Conservation (phyloP, 2,888 invertebrate genomes). For the Athalia cordata region DNA sequence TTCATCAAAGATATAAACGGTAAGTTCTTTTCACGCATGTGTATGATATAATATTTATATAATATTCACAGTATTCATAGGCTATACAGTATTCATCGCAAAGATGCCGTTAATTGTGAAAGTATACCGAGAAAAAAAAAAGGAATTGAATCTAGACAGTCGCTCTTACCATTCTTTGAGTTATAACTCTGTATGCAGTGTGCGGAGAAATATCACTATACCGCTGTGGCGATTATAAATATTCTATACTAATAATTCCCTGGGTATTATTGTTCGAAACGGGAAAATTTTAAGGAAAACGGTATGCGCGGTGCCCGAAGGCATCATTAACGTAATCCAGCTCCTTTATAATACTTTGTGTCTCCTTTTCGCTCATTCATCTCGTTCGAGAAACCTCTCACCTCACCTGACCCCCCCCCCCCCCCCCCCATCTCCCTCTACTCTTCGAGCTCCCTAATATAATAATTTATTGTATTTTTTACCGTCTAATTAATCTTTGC, state of each 20-base stretch:
- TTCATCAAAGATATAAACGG: too few species aligned
- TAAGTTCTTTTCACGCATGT: too few species aligned
- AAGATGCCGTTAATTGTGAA: too few species aligned
- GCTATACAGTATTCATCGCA: too few species aligned
- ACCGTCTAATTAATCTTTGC: constrained; percentile 57
- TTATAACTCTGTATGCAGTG: too few species aligned
- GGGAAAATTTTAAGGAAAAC: constrained; percentile 18
- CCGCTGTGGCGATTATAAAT: constrained; percentile 11
- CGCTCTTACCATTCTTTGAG: too few species aligned
- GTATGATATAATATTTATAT: too few species aligned
- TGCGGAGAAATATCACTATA: too few species aligned
- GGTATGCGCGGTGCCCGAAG: constrained; percentile 58
- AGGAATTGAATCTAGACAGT: neutral
- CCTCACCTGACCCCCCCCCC: neutral
- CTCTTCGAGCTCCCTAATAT: constrained; percentile 49
- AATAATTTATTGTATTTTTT: constrained; percentile 58
- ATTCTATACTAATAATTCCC: constrained; percentile 49
- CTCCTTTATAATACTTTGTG: constrained; percentile 52
- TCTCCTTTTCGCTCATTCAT: constrained; percentile 17
- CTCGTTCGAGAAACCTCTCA: neutral
- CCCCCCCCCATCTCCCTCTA: constrained; percentile 43
- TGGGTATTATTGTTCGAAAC: constrained; percentile 4
- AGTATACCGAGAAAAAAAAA: neutral
- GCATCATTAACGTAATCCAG: constrained; percentile 66
- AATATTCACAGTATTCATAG: too few species aligned